Evolutionary conservation across 2,113 vertebrate genomes (phyloP).

Genomic region (Capreolus pygargus): DNA sequence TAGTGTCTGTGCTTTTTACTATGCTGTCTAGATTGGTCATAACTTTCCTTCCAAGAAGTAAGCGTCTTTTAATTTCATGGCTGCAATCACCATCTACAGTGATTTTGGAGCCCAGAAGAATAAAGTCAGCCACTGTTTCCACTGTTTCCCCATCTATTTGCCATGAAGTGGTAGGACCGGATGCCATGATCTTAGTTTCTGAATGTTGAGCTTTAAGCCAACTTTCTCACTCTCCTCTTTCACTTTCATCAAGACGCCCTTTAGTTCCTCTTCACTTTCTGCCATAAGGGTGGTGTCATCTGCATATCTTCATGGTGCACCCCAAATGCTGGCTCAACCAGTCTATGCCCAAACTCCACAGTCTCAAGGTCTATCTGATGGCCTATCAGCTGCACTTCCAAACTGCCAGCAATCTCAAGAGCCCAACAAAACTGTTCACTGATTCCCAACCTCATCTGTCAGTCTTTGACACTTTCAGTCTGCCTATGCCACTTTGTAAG

Average conservation of each 20-base stretch:
- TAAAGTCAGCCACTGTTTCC: too few species aligned
- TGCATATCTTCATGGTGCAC: constrained; percentile 64
- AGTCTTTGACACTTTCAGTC: background rate
- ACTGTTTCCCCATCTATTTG: background rate
- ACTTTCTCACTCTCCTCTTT: background rate
- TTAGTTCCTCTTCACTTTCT: background rate
- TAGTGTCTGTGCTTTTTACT: background rate
- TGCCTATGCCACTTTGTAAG: background rate
- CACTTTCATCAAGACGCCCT: background rate
- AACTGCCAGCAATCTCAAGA: constrained; percentile 92
- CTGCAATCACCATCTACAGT: background rate
- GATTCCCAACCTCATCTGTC: background rate
- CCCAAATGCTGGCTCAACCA: constrained; percentile 91
- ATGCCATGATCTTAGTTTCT: background rate
- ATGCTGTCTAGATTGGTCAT: background rate
- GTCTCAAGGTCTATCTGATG: constrained; percentile 93
- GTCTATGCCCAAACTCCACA: constrained; percentile 92
- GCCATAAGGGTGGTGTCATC: background rate
- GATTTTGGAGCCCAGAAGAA: too few species aligned
- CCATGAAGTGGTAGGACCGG: background rate
- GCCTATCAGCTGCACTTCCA: constrained; percentile 93
- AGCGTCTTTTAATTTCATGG: background rate
- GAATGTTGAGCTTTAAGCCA: background rate
- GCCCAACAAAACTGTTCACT: constrained; percentile 92
- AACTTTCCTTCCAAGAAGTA: background rate